Evolutionary conservation across 30 jellyfish, hydroid and myxozoan species (phyloP), one percentile per base, ranked within the genome.

Genomic region (Hydractinia symbiolongicarpus): DNA sequence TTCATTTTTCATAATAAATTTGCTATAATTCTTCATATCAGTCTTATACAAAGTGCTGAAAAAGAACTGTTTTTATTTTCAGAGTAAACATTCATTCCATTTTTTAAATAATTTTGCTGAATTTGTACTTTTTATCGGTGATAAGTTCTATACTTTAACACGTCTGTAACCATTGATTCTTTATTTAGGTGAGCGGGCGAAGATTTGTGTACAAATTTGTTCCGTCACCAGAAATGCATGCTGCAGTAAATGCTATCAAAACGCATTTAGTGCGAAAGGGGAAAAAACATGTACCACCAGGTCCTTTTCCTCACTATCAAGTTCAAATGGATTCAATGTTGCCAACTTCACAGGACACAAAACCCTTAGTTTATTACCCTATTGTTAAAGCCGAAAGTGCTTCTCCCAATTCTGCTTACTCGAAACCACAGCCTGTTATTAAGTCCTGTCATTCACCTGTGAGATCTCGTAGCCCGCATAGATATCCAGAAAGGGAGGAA

Each of bases 131-230:
- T 30, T 30, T 2, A 30, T 30, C 44, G n/a, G n/a, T n/a, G n/a
- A 30, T 30, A 2, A 30, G 44, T 30, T 30, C 44, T 30, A 30
- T 30, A 30, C 44, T 30, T 30, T 30, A 30, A 30, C 44, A 30
- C 44, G 44, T 30, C 44, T 30, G 44, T 30, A 30, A 30, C 44
- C 1, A 30, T 30, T 30, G 44, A 11, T 15, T 4, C 62, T 17
- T 78, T 76, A 0, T 20, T n/a, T 64, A 93, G 99, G 99, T 93
- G 61, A 88, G 86, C 73, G 99, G 99, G 8, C 93, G 95, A 71
- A 84, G 99, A 20, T 93, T 93, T 62, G 99, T 93, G 8, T 93
- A 93, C 94, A 88, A 86, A 56, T 93, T 93, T 79, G 95, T 93
- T n/a, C 95, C 96, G 17, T 88, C 95, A 8, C 84, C 87, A 11